Evolutionary conservation across 1,140 invertebrate species (phyloP), one percentile per base, ranked within the genome.

Genomic region (Delia radicum): DNA sequence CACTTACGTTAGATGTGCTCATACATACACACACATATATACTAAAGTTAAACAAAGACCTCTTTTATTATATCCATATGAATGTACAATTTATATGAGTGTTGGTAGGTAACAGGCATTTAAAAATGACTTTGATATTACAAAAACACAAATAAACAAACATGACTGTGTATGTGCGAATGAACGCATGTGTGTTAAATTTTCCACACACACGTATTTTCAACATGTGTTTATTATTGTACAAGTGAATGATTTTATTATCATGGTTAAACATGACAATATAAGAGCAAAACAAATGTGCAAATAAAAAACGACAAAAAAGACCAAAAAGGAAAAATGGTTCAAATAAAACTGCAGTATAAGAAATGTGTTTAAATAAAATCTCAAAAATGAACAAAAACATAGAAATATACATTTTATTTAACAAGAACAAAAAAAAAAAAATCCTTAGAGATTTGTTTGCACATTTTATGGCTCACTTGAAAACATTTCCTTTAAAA

Each of bases 191-290:
- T 10, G 42, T 63, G 61, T 2, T 65, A 28, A 27, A 15, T 24
- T 13, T 65, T 69, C 18, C n/a, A 1, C 29, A 13, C 26, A 18
- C 65, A 69, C 65, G 65, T 69, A 69, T 31, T 69, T 33, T 69
- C 37, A 69, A 69, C 65, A 69, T 69, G 65, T 69, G 65, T 69
- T 69, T 69, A 69, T 69, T 69, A 18, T 33, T n/a, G 37, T 69
- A 33, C 65, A 21, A 18, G 10, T 37, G 29, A 69, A 69, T 31
- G 65, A 37, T 69, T 69, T 55, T 28, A 15, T 37, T n/a, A n/a
- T n/a, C n/a, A n/a, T n/a, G n/a, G n/a, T n/a, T n/a, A n/a, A n/a
- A n/a, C n/a, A n/a, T n/a, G n/a, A n/a, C n/a, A n/a, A n/a, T n/a
- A n/a, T n/a, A n/a, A n/a, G n/a, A n/a, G n/a, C n/a, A n/a, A n/a